Percentiles rank a stretch among this genome's conserved stretches.
phyloP scores from a whole-genome alignment of 2,797 vertebrate species.

The Mareca strepera region DNA sequence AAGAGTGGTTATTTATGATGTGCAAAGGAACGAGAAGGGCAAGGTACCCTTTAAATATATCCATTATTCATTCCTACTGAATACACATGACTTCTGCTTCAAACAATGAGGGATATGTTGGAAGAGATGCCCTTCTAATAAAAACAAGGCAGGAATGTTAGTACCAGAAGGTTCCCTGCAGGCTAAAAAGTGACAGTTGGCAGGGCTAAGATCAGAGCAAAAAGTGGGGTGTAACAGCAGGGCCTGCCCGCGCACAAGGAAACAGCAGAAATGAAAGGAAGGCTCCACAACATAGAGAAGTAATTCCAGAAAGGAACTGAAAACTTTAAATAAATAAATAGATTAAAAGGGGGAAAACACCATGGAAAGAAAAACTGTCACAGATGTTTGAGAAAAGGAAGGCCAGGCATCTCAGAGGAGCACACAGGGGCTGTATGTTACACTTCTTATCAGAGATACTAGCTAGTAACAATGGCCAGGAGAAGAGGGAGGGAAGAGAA shows the following conservation, averaged over 20 bases:
- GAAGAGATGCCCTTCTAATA: slow-evolving; percentile 69
- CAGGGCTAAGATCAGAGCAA: slow-evolving; percentile 35
- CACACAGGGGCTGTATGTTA: not conserved
- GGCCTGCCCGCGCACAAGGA: not conserved
- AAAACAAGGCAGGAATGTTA: slow-evolving; percentile 68
- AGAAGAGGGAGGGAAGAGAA: not conserved
- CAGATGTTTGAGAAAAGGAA: not conserved
- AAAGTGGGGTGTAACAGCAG: slow-evolving; percentile 38
- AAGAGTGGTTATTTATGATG: slow-evolving; percentile 48
- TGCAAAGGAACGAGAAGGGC: slow-evolving; percentile 53
- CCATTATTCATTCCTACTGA: slow-evolving; percentile 72
- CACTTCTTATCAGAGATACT: slow-evolving; percentile 10
- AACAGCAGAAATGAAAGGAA: not conserved
- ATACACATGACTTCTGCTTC: slow-evolving; percentile 63
- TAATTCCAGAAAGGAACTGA: not conserved
- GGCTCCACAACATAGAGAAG: not conserved
- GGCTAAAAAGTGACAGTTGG: slow-evolving; percentile 68
- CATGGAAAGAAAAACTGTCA: not conserved
- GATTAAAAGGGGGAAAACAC: too few species aligned
- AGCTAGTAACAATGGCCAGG: not conserved
- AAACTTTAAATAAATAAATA: not conserved
- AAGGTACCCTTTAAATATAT: slow-evolving; percentile 70
- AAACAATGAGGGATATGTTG: slow-evolving; percentile 59
- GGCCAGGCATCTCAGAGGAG: not conserved
- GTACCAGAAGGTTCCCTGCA: slow-evolving; percentile 74